Conservation (phyloP, 2,888 invertebrate genomes). For the Melangyna quadrimaculata region DNA sequence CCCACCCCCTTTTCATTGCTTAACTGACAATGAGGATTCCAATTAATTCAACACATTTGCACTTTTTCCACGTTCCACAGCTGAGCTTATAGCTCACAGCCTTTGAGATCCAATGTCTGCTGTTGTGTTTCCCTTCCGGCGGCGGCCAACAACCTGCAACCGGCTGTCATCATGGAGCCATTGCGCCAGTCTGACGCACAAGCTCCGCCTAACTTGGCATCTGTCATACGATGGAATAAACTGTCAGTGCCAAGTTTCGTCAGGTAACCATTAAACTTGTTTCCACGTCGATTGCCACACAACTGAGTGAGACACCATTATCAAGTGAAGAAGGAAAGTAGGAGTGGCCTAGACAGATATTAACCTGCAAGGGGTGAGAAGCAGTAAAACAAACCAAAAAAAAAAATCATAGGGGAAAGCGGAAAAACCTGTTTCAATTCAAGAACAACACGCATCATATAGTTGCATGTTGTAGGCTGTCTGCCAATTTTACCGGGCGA, state of each 20-base stretch:
- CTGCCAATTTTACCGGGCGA: conserved; percentile 73
- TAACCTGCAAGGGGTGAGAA: conserved; percentile 48
- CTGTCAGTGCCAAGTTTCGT: conserved; percentile 59
- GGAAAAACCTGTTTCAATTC: conserved; percentile 56
- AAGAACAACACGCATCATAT: conserved; percentile 68
- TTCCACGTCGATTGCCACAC: conserved; percentile 3
- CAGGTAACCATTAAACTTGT: conserved; percentile 69
- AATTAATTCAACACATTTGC: conserved; percentile 70
- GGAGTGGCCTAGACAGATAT: conserved; percentile 45
- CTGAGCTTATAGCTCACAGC: neutral
- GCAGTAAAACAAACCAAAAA: neutral
- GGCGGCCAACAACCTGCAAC: conserved; percentile 41
- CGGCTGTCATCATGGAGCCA: conserved; percentile 16
- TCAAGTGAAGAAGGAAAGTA: neutral
- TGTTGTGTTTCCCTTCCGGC: neutral
- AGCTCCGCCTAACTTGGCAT: conserved; percentile 69
- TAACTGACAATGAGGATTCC: conserved; percentile 49
- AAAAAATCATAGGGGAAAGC: conserved; percentile 22
- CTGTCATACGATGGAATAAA: conserved; percentile 52
- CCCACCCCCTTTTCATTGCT: conserved; percentile 68
- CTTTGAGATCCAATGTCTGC: conserved; percentile 34
- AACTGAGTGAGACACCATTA: conserved; percentile 29
- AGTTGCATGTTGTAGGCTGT: conserved; percentile 58
- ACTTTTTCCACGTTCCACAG: conserved; percentile 67
- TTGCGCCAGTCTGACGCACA: conserved; percentile 49